A percentile compares a stretch with the other conserved stretches of the same genome.
Conservation (phyloP, 2,113 vertebrate species). For the Bambusicola thoracicus region DNA sequence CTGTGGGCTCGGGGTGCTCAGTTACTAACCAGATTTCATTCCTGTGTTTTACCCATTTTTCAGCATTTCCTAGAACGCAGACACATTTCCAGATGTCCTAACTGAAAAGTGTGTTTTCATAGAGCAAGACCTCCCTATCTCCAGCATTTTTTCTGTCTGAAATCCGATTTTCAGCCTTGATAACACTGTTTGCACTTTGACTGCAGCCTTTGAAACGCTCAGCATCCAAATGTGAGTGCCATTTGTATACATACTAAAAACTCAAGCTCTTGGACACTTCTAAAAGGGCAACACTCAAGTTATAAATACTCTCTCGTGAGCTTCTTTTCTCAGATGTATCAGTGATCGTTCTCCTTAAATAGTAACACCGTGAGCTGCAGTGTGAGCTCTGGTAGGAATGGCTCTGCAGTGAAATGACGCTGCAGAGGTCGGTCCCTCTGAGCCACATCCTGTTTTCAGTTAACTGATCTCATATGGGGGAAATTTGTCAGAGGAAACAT, state of each 20-base stretch:
- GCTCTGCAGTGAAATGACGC: not conserved
- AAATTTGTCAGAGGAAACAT: constrained; percentile 81
- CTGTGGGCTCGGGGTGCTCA: not conserved
- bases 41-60: not conserved
- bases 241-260: not conserved
- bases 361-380: not conserved
- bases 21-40: not conserved
- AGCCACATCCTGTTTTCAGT: constrained; percentile 83
- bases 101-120: not conserved
- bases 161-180: not conserved
- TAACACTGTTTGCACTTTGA: not conserved
- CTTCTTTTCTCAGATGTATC: not conserved
- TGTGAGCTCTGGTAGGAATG: constrained; percentile 3
- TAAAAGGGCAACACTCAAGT: not conserved
- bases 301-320: not conserved
- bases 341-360: not conserved
- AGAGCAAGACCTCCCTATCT: not conserved
- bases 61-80: not conserved
- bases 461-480: constrained; percentile 79
- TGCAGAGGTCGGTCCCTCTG: constrained; percentile 48
- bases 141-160: not conserved
- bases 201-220: not conserved
- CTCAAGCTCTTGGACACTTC: not conserved
- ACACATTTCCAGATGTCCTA: not conserved
- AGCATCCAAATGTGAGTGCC: not conserved